Conservation (phyloP, 1,140 invertebrate species). For the Drosophila auraria region DNA sequence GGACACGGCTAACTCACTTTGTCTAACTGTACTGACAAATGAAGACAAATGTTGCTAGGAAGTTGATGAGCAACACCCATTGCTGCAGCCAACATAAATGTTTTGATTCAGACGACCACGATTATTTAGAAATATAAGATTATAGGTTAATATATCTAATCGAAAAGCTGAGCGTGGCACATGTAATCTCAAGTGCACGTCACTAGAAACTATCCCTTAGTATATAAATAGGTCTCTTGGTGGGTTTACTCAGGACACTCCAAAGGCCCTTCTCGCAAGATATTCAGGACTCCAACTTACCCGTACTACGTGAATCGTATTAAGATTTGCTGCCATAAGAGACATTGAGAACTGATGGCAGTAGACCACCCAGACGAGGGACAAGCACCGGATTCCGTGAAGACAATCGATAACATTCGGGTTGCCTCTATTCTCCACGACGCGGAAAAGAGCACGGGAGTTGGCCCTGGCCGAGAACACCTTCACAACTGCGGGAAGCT, state of each 20-base stretch:
- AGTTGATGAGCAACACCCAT: no score
- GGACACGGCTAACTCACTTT: no score
- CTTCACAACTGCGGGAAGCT: constrained; percentile 28
- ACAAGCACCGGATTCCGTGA: constrained; percentile 87
- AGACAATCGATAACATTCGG: constrained; percentile 84
- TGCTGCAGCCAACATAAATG: no score
- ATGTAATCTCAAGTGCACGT: no score
- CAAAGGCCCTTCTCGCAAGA: not conserved
- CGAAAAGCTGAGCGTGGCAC: not conserved
- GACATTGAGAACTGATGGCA: constrained; percentile 86
- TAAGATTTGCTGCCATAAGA: constrained; percentile 38
- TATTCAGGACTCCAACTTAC: constrained; percentile 2
- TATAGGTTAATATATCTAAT: not conserved
- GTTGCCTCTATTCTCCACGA: constrained; percentile 22
- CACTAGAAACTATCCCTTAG: no score
- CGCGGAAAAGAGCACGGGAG: constrained; percentile 36
- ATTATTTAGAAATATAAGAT: no score
- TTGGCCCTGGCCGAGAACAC: constrained; percentile 54
- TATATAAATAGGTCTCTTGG: no score
- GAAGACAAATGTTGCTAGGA: no score
- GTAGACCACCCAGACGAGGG: constrained; percentile 88
- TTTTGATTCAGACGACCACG: no score
- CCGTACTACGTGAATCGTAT: constrained; percentile 23
- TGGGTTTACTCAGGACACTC: no score
- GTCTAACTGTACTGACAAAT: no score